Evolutionary conservation across 2,113 vertebrate genomes (phyloP).

Genomic region (Tenebrosternarchus preto): DNA sequence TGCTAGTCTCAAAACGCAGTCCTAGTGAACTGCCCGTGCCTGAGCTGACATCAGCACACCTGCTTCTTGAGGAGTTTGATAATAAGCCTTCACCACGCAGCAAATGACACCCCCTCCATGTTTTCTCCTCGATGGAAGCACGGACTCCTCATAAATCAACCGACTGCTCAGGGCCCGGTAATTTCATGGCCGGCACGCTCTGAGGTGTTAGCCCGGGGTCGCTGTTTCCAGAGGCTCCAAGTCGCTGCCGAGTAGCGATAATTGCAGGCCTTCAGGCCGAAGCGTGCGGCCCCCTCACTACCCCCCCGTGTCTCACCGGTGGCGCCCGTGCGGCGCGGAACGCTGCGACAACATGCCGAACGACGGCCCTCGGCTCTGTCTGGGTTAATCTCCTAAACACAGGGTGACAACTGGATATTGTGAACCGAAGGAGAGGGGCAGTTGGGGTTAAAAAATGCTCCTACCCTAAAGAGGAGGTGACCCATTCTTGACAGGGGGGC

Average conservation of each 20-base stretch:
- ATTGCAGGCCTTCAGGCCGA: conserved; percentile 70
- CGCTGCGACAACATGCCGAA: conserved; percentile 52
- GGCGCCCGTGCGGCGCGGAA: conserved; percentile 77
- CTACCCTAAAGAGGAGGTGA: conserved; percentile 26
- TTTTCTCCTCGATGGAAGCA: conserved; percentile 53
- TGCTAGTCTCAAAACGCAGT: neutral
- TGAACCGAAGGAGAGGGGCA: conserved; percentile 39
- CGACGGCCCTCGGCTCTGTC: conserved; percentile 66
- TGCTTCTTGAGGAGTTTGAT: conserved; percentile 37
- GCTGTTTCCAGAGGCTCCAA: conserved; percentile 66
- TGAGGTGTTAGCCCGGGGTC: conserved; percentile 63
- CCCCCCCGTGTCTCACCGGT: conserved; percentile 68
- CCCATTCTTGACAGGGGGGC: conserved; percentile 35
- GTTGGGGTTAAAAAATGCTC: neutral
- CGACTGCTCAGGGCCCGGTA: neutral
- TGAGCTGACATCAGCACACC: conserved; percentile 35
- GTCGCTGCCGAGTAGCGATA: conserved; percentile 71
- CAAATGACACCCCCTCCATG: conserved; percentile 60
- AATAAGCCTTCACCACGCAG: conserved; percentile 32
- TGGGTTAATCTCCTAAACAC: conserved; percentile 72
- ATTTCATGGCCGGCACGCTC: neutral
- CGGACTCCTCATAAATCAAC: conserved; percentile 61
- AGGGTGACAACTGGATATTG: conserved; percentile 66
- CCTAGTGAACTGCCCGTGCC: conserved; percentile 6
- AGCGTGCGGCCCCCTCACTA: conserved; percentile 70